Base-by-base conservation (phyloP, 2,797 vertebrate genomes). In the Sebastes paucispinis region DNA sequence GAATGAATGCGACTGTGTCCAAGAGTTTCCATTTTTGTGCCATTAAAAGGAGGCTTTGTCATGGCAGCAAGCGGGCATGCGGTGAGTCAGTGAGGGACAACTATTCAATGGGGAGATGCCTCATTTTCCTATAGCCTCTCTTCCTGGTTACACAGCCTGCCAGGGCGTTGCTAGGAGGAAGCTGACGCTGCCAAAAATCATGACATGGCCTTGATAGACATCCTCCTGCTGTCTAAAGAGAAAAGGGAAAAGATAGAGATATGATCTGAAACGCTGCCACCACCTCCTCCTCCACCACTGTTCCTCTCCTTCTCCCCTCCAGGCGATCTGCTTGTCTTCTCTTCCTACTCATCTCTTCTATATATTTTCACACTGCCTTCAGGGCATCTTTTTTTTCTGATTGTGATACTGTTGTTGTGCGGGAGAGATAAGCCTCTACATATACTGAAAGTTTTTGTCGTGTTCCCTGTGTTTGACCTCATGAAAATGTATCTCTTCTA, bases 181-280 rank as follows among this genome's bases (percentile, higher is more conserved):
- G 75, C 80, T 78, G 77, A n/a, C 82, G 22, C 67, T 62, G 83
- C 79, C 84, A 91, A 74, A 89, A 87, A 91, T 73, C 32, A 92
- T 88, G 88, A 81, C 83, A 85, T 83, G 13, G 79, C 24, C 78
- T 78, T 86, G 90, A 93, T 80, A 83, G 90, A 84, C 87, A 71
- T 83, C 72, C 72, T 81, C 82, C 89, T 58, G 79, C 86, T 74
- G 81, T 80, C 86, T 79, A 71, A 85, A 66, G 47, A 89, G 77
- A 89, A 85, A 88, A 88, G 67, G 59, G 54, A 73, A 52, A 82
- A 90, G 82, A 85, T 72, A 75, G 77, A 87, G 80, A 83, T 67
- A 89, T 72, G 82, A 91, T 90, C 82, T 94, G 90, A 93, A 87
- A 91, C 5, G 29, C 70, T 84, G 82, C 82, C 87, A 87, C 85